Evolutionary conservation across 2,113 vertebrate genomes (phyloP).

Genomic region (Globicephala melas): DNA sequence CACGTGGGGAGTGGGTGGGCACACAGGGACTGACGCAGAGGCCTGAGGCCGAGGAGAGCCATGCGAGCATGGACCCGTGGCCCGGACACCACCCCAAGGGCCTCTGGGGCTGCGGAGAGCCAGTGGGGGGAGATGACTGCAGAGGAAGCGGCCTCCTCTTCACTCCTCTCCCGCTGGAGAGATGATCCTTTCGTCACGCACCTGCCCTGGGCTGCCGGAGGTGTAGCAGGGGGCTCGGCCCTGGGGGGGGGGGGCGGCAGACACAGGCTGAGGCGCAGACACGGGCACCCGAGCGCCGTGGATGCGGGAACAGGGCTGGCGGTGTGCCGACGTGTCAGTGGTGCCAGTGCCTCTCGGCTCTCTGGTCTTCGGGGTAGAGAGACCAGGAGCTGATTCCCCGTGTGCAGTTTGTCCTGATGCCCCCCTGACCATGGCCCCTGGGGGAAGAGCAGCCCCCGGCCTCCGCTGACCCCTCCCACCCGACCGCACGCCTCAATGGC

Average conservation of each 20-base stretch:
- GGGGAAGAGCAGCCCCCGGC: not conserved
- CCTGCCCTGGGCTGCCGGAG: no score
- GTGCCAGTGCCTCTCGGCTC: not conserved
- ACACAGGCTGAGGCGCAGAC: no score
- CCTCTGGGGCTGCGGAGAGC: not conserved
- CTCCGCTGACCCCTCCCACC: not conserved
- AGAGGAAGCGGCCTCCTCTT: not conserved
- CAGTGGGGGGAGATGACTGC: no score
- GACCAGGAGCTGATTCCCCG: not conserved
- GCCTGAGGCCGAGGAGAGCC: not conserved
- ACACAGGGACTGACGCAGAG: not conserved
- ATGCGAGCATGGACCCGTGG: not conserved
- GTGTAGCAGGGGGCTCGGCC: no score
- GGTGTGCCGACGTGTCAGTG: not conserved
- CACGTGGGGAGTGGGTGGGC: rapidly evolving
- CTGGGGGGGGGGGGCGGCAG: not conserved
- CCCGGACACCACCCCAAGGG: not conserved
- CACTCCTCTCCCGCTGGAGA: not conserved
- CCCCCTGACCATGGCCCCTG: rapidly evolving
- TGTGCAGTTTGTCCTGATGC: not conserved
- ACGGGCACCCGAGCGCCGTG: not conserved
- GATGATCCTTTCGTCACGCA: no score
- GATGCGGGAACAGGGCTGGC: rapidly evolving
- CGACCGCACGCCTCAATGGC: not conserved
- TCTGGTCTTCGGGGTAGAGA: not conserved